These are phyloP conservation scores for Puma concolor DNA, from an alignment of 2,113 vertebrate species.

Conservation along the genomic window DNA sequence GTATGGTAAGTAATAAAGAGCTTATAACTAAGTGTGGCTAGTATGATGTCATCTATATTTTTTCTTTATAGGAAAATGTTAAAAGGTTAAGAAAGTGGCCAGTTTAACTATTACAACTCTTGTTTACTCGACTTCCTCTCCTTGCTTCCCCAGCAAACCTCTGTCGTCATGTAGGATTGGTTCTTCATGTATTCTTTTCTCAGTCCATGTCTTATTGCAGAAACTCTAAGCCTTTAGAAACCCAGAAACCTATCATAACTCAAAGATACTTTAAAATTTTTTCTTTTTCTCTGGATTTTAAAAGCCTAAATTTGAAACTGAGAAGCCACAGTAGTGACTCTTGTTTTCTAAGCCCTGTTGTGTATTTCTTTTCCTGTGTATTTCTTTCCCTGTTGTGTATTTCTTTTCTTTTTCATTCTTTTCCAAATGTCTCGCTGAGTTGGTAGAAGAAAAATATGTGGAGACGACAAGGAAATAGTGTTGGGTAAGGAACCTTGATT, in stretches of 20 bases:
- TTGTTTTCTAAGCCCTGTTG: background rate
- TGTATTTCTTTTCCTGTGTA: background rate
- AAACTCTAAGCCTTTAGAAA: conserved; percentile 36
- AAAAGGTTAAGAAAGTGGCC: background rate
- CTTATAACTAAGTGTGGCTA: background rate
- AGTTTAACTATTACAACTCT: background rate
- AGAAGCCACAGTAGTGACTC: background rate
- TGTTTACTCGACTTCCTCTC: background rate
- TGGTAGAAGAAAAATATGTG: background rate
- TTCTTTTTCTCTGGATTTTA: background rate
- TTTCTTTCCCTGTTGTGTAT: background rate
- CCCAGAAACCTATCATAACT: background rate
- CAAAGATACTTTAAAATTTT: conserved; percentile 21
- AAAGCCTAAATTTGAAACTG: background rate
- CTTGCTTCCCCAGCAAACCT: background rate
- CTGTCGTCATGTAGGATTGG: background rate
- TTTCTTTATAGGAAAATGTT: background rate
- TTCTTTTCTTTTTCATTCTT: background rate
- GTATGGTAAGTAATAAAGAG: background rate
- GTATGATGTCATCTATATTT: background rate
- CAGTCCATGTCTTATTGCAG: background rate
- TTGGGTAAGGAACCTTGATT: background rate
- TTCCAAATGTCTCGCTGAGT: background rate
- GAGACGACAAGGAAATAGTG: background rate
- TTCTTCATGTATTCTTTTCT: background rate